Conservation (phyloP, 2,797 vertebrate species). For the Carapus acus region DNA sequence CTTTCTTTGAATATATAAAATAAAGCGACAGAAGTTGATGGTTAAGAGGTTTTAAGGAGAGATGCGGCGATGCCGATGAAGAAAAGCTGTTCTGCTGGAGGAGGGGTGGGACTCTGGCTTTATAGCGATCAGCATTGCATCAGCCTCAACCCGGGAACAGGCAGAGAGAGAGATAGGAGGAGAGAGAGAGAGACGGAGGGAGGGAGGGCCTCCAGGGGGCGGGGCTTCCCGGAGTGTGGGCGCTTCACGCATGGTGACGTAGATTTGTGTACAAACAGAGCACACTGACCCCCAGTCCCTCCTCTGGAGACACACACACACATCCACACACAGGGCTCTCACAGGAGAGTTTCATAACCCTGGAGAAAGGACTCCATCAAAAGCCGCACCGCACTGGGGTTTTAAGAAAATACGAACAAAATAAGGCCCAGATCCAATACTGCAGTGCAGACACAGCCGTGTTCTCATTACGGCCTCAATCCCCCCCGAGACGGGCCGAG, state of each 20-base stretch:
- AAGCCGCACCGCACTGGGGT: background rate
- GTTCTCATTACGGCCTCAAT: background rate
- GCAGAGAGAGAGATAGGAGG: background rate
- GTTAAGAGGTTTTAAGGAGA: too few relatives aligned
- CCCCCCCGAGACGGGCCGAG: too few relatives aligned
- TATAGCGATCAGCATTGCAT: slow-evolving; percentile 68
- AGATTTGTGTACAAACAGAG: slow-evolving; percentile 58
- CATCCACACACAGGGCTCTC: background rate
- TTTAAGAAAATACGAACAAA: background rate
- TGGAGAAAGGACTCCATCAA: too few relatives aligned
- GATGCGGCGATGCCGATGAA: slow-evolving; percentile 5
- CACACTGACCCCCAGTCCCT: slow-evolving; percentile 10
- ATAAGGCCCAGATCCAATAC: background rate
- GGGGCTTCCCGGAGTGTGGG: background rate
- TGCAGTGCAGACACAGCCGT: background rate
- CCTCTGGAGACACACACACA: slow-evolving; percentile 3
- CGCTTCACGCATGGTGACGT: slow-evolving; percentile 37
- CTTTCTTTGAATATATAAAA: background rate
- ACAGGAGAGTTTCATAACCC: background rate
- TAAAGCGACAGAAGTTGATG: slow-evolving; percentile 28
- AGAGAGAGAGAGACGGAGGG: background rate
- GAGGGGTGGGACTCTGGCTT: slow-evolving; percentile 46
- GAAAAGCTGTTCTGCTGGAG: slow-evolving; percentile 36
- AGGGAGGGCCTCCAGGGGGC: background rate
- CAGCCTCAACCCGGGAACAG: slow-evolving; percentile 37